Percentiles rank a stretch among this genome's conserved stretches.
Evolutionary conservation across 1,140 invertebrate genomes (phyloP).

Genomic region (Phymastichus coffea): DNA sequence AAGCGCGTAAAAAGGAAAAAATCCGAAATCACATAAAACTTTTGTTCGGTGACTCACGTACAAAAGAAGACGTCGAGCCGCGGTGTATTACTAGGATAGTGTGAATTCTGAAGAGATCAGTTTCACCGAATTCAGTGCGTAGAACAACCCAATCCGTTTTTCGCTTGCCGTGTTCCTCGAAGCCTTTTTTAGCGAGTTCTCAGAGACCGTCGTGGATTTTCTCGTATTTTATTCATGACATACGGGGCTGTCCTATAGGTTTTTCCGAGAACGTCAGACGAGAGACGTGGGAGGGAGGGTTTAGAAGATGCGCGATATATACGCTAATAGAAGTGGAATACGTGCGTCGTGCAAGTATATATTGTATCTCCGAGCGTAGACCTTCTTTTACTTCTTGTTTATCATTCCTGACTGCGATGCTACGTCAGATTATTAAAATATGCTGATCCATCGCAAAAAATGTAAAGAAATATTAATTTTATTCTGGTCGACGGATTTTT

Average conservation of each 20-base stretch:
- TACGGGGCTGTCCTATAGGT: slow-evolving; percentile 34
- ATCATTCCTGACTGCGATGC: neutral
- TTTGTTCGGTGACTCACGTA: too few relatives aligned
- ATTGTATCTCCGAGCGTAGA: neutral
- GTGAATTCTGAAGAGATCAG: slow-evolving; percentile 9
- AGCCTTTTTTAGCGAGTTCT: slow-evolving; percentile 30
- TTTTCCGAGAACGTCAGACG: slow-evolving; percentile 10
- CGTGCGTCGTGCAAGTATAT: neutral
- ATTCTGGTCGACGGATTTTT: too few relatives aligned
- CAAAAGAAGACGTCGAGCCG: too few relatives aligned
- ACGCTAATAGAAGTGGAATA: slow-evolving; percentile 14
- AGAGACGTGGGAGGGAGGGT: neutral
- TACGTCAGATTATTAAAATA: slow-evolving; percentile 7
- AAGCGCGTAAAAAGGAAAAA: too few relatives aligned
- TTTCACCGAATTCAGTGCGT: slow-evolving; percentile 18
- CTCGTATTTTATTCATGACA: slow-evolving; percentile 43
- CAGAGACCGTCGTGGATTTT: slow-evolving; percentile 33
- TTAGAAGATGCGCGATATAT: slow-evolving; percentile 1
- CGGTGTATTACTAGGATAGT: too few relatives aligned
- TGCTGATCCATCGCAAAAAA: neutral
- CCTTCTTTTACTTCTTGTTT: slow-evolving; percentile 13
- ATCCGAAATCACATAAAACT: too few relatives aligned
- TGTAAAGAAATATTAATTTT: neutral
- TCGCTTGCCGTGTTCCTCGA: slow-evolving; percentile 6
- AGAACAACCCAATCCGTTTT: neutral